Conservation (phyloP, 23 tunicate species). For the Trididemnum clinides region DNA sequence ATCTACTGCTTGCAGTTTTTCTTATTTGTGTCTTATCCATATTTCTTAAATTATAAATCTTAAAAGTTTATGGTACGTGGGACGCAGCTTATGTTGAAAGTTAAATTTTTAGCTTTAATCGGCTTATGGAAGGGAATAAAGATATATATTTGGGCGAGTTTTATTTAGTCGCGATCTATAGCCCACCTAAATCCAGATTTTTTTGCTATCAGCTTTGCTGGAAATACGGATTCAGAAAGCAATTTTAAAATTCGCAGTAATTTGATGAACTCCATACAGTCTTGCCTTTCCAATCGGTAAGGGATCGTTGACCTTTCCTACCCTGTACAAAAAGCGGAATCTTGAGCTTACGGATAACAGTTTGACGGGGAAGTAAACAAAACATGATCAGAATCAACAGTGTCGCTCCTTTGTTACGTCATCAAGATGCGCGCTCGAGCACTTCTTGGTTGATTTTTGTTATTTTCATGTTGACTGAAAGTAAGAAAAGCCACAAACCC, state of each 20-base stretch:
- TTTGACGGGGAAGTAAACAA: slow-evolving; percentile 59
- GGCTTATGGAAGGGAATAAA: slow-evolving; percentile 5
- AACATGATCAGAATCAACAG: slow-evolving; percentile 59
- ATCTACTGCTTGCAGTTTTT: not conserved
- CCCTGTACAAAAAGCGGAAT: not conserved
- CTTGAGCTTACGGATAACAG: slow-evolving; percentile 49
- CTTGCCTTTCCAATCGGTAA: not conserved
- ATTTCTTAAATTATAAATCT: too few relatives aligned
- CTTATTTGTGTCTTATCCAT: not conserved
- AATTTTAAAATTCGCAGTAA: not conserved
- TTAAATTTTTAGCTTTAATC: not conserved
- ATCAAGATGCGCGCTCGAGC: slow-evolving; percentile 36
- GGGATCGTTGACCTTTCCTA: not conserved
- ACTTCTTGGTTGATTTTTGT: slow-evolving; percentile 36
- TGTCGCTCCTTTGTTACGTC: slow-evolving; percentile 40
- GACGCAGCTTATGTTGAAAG: not conserved
- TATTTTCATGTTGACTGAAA: not conserved
- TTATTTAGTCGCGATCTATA: too few relatives aligned
- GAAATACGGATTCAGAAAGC: too few relatives aligned
- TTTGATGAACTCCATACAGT: not conserved
- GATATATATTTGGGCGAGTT: not conserved
- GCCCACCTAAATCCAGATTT: too few relatives aligned
- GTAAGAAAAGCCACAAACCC: slow-evolving; percentile 53
- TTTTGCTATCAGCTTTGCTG: too few relatives aligned
- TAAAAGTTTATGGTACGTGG: too few relatives aligned